A percentile compares a stretch with the other conserved stretches of the same genome.
phyloP scores from a whole-genome alignment of 2,888 invertebrate genomes.

The Noctua janthe region DNA sequence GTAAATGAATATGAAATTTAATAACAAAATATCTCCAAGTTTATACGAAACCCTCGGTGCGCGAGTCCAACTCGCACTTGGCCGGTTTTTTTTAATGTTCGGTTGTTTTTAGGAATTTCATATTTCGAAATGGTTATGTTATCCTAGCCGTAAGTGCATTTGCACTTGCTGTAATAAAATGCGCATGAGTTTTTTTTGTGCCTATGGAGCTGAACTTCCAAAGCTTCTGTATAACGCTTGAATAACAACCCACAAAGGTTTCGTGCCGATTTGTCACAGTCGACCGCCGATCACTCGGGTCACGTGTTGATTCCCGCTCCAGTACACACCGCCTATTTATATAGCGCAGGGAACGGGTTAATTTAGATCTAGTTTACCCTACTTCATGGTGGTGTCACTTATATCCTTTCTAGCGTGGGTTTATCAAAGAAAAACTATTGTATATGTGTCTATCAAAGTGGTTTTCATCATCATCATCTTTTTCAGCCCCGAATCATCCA shows the following conservation, averaged over 20 bases:
- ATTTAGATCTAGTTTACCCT: conserved; percentile 38
- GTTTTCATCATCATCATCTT: too few species aligned
- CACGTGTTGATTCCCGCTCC: conserved; percentile 70
- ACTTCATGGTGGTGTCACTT: conserved; percentile 22
- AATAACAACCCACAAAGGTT: conserved; percentile 54
- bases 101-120: not conserved
- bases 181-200: not conserved
- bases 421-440: conserved; percentile 22
- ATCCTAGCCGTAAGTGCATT: not conserved
- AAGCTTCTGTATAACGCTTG: not conserved
- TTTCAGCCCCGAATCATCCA: too few species aligned
- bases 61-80: too few species aligned
- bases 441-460: not conserved
- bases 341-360: conserved; percentile 29
- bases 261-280: conserved; percentile 69
- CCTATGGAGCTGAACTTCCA: too few species aligned
- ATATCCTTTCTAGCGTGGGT: conserved; percentile 10
- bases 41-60: too few species aligned
- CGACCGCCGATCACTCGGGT: conserved; percentile 62
- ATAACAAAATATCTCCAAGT: too few species aligned
- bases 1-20: too few species aligned
- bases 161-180: not conserved
- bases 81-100: not conserved
- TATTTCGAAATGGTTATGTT: not conserved
- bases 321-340: conserved; percentile 68